A percentile compares a stretch with the other conserved stretches of the same genome.
These are phyloP conservation scores for Siphamia tubifer DNA, from an alignment of 2,113 vertebrate species.

Conservation along the genomic window DNA sequence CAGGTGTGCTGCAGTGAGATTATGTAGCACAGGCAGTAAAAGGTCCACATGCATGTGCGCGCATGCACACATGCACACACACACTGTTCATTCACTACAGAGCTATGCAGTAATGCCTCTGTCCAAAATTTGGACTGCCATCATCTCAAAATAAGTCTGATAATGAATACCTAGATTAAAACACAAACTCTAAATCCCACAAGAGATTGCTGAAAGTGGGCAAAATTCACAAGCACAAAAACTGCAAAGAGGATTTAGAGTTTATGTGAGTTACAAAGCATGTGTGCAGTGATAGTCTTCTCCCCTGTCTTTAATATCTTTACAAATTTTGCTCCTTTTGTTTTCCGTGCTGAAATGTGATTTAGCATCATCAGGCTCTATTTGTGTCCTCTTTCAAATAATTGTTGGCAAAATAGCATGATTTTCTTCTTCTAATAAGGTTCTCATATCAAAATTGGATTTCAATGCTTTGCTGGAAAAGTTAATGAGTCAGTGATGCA, in stretches of 20 bases:
- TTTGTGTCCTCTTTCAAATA: slow-evolving; percentile 1
- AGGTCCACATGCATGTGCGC: background rate
- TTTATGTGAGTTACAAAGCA: background rate
- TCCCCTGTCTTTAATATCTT: background rate
- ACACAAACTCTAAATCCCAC: background rate
- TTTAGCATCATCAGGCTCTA: background rate
- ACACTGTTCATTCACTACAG: no score
- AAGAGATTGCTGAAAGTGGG: background rate
- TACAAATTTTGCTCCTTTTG: background rate
- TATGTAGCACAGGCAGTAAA: no score
- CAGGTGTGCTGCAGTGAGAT: no score
- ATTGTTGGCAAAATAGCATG: background rate
- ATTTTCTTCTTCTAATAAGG: background rate
- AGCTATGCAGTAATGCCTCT: background rate
- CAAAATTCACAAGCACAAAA: no score
- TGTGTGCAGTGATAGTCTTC: background rate
- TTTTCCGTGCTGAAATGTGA: slow-evolving; percentile 2
- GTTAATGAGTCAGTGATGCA: slow-evolving; percentile 11
- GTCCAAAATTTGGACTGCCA: background rate
- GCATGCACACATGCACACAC: background rate
- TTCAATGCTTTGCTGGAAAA: background rate
- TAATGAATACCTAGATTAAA: slow-evolving; percentile 2
- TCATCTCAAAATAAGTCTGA: background rate
- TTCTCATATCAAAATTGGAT: slow-evolving; percentile 20
- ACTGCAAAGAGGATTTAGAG: background rate